phyloP scores from a whole-genome alignment of 2,888 invertebrate genomes.

The Ormyrus rosae region DNA sequence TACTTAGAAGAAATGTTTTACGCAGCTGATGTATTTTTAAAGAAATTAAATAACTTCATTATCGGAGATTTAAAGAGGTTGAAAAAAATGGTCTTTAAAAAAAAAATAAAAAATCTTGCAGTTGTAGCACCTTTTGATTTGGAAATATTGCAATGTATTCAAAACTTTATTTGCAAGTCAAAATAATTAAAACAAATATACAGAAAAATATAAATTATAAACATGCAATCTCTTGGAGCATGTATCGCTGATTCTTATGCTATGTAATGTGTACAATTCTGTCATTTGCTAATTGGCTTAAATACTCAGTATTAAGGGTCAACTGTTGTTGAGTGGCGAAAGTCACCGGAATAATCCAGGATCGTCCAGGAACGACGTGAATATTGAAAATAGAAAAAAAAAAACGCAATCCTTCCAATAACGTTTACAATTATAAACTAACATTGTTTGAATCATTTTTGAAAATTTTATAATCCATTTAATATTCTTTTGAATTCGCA shows the following conservation, averaged over 20 bases:
- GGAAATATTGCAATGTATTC: not conserved
- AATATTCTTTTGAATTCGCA: slow-evolving; percentile 33
- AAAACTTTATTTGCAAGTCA: slow-evolving; percentile 15
- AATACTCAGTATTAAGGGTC: slow-evolving; percentile 73
- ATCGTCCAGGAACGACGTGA: slow-evolving; percentile 67
- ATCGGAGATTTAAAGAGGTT: too few relatives aligned
- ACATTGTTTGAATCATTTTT: slow-evolving; percentile 37
- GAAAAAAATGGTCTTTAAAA: not conserved
- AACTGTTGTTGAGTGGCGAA: slow-evolving; percentile 69
- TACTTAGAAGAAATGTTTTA: slow-evolving; percentile 20
- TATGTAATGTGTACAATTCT: slow-evolving; percentile 74
- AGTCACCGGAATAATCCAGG: slow-evolving; percentile 63
- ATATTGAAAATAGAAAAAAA: slow-evolving; percentile 50
- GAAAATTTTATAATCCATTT: slow-evolving; percentile 34
- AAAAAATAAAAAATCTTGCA: slow-evolving; percentile 5
- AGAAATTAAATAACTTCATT: not conserved
- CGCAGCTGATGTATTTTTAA: not conserved
- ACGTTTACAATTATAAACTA: slow-evolving; percentile 52
- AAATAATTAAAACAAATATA: slow-evolving; percentile 32
- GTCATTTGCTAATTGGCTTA: slow-evolving; percentile 74
- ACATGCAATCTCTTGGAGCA: slow-evolving; percentile 67
- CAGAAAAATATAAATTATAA: slow-evolving; percentile 43
- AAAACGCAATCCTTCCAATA: slow-evolving; percentile 36
- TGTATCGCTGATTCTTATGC: slow-evolving; percentile 70
- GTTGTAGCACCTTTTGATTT: slow-evolving; percentile 27